Percentiles rank a stretch among this genome's conserved stretches.
Evolutionary conservation across 2,797 vertebrate genomes (phyloP).

Genomic region (Arctocebus calabarensis): DNA sequence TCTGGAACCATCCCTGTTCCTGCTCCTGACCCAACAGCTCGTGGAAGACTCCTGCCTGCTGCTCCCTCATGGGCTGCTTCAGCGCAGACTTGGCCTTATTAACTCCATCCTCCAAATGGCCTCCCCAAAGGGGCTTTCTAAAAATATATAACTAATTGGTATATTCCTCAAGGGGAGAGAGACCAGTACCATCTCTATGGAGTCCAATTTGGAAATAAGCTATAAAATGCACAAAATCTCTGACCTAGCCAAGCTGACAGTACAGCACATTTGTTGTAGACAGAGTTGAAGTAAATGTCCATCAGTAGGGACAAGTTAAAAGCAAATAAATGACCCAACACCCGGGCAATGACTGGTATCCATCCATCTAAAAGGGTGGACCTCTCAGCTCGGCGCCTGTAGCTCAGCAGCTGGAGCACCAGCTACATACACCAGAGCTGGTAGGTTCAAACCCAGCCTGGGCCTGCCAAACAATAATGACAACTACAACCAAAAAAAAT

Average conservation of each 20-base stretch:
- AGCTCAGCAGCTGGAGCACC: too few relatives aligned
- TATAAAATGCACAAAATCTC: background rate
- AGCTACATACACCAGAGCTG: too few relatives aligned
- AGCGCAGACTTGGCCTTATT: background rate
- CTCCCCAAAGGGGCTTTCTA: conserved; percentile 37
- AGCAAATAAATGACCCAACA: background rate
- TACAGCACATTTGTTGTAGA: background rate
- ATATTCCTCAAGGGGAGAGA: background rate
- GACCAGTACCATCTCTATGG: background rate
- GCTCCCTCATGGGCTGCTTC: background rate
- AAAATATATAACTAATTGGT: background rate
- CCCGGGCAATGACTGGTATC: background rate
- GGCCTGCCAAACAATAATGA: too few relatives aligned
- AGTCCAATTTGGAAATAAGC: background rate
- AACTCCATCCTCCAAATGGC: background rate
- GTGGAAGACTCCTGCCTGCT: background rate
- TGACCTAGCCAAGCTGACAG: background rate
- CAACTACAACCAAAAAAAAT: too few relatives aligned
- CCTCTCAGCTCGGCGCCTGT: too few relatives aligned
- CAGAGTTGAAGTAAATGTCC: background rate
- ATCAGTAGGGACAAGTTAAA: background rate
- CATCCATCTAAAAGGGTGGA: background rate
- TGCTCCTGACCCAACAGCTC: background rate
- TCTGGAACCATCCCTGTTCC: background rate
- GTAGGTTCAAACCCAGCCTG: too few relatives aligned